Percentiles rank a stretch among this genome's conserved stretches.
phyloP scores from a whole-genome alignment of 2,888 invertebrate genomes.

The Strigamia transsilvanica region DNA sequence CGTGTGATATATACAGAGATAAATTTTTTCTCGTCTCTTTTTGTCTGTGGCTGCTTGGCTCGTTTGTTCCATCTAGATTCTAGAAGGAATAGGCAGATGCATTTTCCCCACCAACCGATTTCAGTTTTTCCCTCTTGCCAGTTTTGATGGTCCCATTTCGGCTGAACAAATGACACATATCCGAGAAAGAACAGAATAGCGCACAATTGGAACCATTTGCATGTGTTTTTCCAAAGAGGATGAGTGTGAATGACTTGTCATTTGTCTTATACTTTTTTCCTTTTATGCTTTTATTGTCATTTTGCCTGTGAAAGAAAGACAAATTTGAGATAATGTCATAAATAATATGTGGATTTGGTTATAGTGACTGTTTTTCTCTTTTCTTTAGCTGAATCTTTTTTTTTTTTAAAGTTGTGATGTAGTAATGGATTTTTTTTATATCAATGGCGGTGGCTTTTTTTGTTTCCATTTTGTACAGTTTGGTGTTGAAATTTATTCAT shows the following conservation, averaged over 20 bases:
- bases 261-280: conserved; percentile 24
- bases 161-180: conserved; percentile 44
- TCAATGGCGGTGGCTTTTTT: not conserved
- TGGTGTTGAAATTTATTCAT: conserved; percentile 18
- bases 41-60: conserved; percentile 43
- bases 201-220: conserved; percentile 35
- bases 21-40: conserved; percentile 1
- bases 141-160: conserved; percentile 44
- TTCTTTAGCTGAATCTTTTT: not conserved
- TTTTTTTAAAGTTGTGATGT: conserved; percentile 5
- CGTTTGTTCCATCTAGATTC: conserved; percentile 36
- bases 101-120: conserved; percentile 49
- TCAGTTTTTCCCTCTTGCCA: conserved; percentile 45
- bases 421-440: not conserved
- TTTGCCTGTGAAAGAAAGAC: conserved; percentile 17
- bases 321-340: conserved; percentile 1
- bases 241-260: conserved; percentile 46
- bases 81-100: conserved; percentile 33
- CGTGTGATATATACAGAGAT: conserved; percentile 44
- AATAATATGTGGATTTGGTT: conserved; percentile 19
- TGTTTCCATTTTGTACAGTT: not conserved
- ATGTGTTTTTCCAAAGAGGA: conserved; percentile 43
- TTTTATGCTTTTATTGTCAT: conserved; percentile 26
- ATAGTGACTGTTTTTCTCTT: not conserved
- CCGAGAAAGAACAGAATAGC: conserved; percentile 38